Percentiles rank a stretch among this genome's conserved stretches.
Evolutionary conservation across 2,888 invertebrate genomes (phyloP).

Genomic region (Rhimphoctona megacephalus): DNA sequence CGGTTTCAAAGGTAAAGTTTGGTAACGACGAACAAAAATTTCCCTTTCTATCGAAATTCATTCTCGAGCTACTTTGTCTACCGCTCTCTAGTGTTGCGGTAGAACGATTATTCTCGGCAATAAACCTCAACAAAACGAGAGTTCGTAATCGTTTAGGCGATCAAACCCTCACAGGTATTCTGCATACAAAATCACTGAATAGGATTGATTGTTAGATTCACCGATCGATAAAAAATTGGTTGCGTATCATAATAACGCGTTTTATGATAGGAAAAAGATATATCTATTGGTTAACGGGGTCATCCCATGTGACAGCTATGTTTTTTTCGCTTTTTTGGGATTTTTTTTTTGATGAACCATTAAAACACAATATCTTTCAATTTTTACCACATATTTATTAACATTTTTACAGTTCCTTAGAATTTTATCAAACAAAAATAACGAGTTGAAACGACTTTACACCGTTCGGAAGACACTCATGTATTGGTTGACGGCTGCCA

Average conservation of each 20-base stretch:
- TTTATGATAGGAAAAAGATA: neutral
- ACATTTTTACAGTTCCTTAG: too few species aligned
- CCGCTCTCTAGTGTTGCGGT: slow-evolving; percentile 17
- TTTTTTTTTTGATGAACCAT: too few species aligned
- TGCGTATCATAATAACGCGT: slow-evolving; percentile 10
- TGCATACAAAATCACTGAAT: slow-evolving; percentile 17
- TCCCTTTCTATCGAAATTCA: neutral
- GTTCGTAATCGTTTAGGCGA: slow-evolving; percentile 21
- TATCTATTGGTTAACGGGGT: too few species aligned
- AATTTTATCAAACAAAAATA: too few species aligned
- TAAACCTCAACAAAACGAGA: slow-evolving; percentile 22
- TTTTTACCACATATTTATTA: too few species aligned
- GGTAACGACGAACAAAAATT: slow-evolving; percentile 11
- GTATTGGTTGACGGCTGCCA: too few species aligned
- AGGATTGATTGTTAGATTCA: neutral
- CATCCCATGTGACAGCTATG: too few species aligned
- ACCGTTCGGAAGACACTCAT: too few species aligned
- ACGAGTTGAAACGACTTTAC: too few species aligned
- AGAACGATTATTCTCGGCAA: neutral
- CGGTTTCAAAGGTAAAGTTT: slow-evolving; percentile 3
- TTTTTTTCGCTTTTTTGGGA: too few species aligned
- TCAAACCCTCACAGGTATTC: slow-evolving; percentile 26
- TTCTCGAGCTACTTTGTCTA: slow-evolving; percentile 1
- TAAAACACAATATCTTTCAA: too few species aligned
- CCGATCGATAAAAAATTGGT: neutral